phyloP scores from a whole-genome alignment of 2,888 invertebrate species.

The Cephus spinipes region DNA sequence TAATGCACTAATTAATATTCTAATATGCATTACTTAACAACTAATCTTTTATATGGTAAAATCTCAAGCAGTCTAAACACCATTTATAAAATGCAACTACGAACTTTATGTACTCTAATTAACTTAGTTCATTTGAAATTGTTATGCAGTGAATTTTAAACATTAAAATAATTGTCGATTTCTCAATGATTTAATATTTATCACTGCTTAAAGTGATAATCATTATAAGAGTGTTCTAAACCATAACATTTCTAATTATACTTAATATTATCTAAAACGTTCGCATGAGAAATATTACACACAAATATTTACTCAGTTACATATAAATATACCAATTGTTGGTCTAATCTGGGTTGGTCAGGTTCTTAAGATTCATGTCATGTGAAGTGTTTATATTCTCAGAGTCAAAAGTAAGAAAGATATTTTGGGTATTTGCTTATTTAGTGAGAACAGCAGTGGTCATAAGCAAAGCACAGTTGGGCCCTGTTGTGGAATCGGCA shows the following conservation, averaged over 20 bases:
- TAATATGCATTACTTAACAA: neutral
- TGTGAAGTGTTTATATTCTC: neutral
- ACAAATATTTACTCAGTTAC: neutral
- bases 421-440: slow-evolving; percentile 44
- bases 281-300: too few species aligned
- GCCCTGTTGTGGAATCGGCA: slow-evolving; percentile 47
- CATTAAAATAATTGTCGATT: neutral
- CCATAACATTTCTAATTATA: neutral
- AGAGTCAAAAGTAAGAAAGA: neutral
- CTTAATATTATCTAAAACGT: neutral
- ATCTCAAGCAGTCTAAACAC: neutral
- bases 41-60: neutral
- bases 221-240: neutral
- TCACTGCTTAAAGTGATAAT: neutral
- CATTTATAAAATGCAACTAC: neutral
- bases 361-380: neutral
- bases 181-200: neutral
- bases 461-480: slow-evolving; percentile 51
- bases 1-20: neutral
- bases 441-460: slow-evolving; percentile 42
- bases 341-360: neutral
- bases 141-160: neutral
- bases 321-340: neutral
- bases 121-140: neutral
- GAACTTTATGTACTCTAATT: neutral